Percentiles rank a stretch among this genome's conserved stretches.
These are phyloP conservation scores for Zaprionus africanus DNA, from an alignment of 1,140 invertebrate species.

Conservation along the genomic window DNA sequence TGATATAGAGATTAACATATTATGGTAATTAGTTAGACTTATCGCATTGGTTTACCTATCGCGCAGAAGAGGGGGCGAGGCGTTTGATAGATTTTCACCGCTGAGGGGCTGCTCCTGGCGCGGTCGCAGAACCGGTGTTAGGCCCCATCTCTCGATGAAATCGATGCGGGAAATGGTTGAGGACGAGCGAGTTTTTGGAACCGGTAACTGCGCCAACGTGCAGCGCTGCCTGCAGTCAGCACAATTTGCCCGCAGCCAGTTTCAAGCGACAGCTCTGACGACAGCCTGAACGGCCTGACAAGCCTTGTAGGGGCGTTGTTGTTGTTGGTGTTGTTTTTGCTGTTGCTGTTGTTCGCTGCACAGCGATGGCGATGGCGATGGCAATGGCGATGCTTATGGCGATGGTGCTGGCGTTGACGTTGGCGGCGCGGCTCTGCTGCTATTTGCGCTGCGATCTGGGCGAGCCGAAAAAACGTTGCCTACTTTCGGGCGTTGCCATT, in stretches of 20 bases:
- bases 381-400: neutral
- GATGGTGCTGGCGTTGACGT: neutral
- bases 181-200: constrained; percentile 78
- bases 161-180: constrained; percentile 96
- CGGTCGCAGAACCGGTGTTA: constrained; percentile 96
- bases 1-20: neutral
- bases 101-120: constrained; percentile 92
- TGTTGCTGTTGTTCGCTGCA: neutral
- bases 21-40: neutral
- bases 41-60: constrained; percentile 74
- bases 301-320: neutral
- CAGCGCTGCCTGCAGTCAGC: constrained; percentile 42
- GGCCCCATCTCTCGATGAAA: constrained; percentile 97
- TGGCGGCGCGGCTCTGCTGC: constrained; percentile 20
- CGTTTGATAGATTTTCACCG: constrained; percentile 84
- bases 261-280: no score
- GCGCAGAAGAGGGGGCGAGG: constrained; percentile 84
- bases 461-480: constrained; percentile 44
- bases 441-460: constrained; percentile 41
- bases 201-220: constrained; percentile 74
- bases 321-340: no score
- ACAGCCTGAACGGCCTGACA: no score
- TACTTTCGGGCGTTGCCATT: constrained; percentile 53
- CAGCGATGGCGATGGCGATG: neutral
- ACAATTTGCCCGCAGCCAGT: constrained; percentile 6